phyloP scores from a whole-genome alignment of 2,888 invertebrate species.

The Ditula angustiorana region DNA sequence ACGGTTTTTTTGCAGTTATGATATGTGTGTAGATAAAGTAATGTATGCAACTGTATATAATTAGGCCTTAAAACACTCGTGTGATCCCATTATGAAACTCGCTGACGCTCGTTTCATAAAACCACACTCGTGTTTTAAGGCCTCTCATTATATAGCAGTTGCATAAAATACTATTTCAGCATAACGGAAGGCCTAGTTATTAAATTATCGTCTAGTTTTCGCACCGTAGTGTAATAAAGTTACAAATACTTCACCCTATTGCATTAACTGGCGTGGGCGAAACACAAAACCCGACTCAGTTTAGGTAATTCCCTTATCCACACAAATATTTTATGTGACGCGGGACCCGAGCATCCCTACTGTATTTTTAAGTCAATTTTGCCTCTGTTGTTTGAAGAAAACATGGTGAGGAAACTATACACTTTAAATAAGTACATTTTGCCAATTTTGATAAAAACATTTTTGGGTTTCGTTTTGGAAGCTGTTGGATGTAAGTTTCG shows the following conservation, averaged over 20 bases:
- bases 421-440: neutral
- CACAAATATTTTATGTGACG: conserved; percentile 20
- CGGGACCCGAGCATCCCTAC: neutral
- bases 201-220: neutral
- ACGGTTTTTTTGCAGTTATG: no score
- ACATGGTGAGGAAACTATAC: neutral
- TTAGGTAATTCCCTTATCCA: neutral
- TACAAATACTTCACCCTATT: neutral
- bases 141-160: no score
- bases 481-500: no score
- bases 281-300: conserved; percentile 8
- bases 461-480: no score
- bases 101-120: no score
- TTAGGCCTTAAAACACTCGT: no score
- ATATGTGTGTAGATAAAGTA: no score
- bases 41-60: no score
- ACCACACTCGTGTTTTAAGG: no score
- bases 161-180: no score
- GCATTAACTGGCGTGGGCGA: neutral
- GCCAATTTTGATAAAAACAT: no score
- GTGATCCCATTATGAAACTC: no score
- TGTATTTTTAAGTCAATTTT: conserved; percentile 6
- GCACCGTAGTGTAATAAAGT: neutral
- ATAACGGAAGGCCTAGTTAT: neutral
- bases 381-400: neutral